Evolutionary conservation across 1,140 invertebrate species (phyloP), one percentile per base, ranked within the genome.

Genomic region (Hyposmocoma kahamanoa): DNA sequence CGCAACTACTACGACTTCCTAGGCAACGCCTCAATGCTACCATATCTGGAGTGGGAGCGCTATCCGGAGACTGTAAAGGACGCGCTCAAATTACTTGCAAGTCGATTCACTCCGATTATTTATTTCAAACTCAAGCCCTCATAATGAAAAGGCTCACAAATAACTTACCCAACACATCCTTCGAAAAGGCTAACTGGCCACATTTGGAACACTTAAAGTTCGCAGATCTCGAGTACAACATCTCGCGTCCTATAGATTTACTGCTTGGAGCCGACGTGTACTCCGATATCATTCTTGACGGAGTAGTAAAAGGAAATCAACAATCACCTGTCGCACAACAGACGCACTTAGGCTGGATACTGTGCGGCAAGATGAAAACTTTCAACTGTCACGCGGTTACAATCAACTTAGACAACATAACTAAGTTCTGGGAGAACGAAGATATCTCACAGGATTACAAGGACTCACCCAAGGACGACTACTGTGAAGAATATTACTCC

Each of bases 351-450:
- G 60, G 60, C 1, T 67, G 60, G 64, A 47, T 67, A 10, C 19
- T 67, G n/a, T 57, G 55, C 21, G 61, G 64, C 0, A 53, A 47
- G 34, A 4, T 57, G 2, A 52, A 50, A 52, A 56, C 50, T 11
- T 51, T 53, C 8, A 49, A 57, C 2, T 56, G 56, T 19, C 47
- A 52, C 11, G 50, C 50, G 0, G 54, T 45, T 10, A 1, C 61
- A 13, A 42, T 43, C 3, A 18, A 61, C 15, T 22, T 56, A 8
- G 34, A 47, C 1, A 53, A 59, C 8, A 38, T 65, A 30, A n/a
- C 54, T 9, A 59, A 53, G 24, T 67, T 47, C 22, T 63, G 57
- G 60, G 53, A 61, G 22, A 54, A 15, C 8, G 60, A 67, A 53
- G 60, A 67, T 36, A 57, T 55, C 18, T 8, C 8, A 3, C 24